Evolutionary conservation across 2,888 invertebrate species (phyloP).

Genomic region (Copidosoma aretas): DNA sequence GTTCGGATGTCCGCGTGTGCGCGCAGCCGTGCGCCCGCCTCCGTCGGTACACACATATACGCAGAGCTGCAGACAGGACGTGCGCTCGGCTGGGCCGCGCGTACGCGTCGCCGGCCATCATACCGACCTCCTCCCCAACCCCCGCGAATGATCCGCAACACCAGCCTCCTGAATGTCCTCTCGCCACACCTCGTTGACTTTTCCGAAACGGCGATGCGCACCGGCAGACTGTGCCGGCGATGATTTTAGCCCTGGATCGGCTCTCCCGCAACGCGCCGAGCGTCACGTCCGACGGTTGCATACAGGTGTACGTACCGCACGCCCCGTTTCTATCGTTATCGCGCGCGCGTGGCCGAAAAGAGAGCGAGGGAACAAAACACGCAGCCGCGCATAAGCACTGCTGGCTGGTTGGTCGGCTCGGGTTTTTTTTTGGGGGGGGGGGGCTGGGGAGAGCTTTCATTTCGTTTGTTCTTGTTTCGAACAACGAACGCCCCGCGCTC

Average conservation of each 20-base stretch:
- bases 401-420: neutral
- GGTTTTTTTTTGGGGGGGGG: slow-evolving; percentile 16
- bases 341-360: neutral
- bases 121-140: slow-evolving; percentile 18
- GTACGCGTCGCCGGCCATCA: slow-evolving; percentile 50
- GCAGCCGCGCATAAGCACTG: neutral
- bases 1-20: slow-evolving; percentile 57
- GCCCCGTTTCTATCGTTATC: slow-evolving; percentile 23
- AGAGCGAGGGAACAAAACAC: neutral
- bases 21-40: slow-evolving; percentile 57
- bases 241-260: slow-evolving; percentile 17
- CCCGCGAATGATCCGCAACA: neutral
- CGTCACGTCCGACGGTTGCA: slow-evolving; percentile 27
- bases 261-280: slow-evolving; percentile 31
- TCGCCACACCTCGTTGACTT: slow-evolving; percentile 40
- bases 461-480: slow-evolving; percentile 16
- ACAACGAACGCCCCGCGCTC: slow-evolving; percentile 14
- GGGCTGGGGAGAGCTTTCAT: too few relatives aligned
- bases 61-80: slow-evolving; percentile 51
- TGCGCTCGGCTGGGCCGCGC: slow-evolving; percentile 50
- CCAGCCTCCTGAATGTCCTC: neutral
- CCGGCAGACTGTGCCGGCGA: neutral
- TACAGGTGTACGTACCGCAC: too few relatives aligned
- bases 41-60: slow-evolving; percentile 45
- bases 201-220: slow-evolving; percentile 27